phyloP scores from a whole-genome alignment of 2,113 vertebrate genomes.

The Apus apus region DNA sequence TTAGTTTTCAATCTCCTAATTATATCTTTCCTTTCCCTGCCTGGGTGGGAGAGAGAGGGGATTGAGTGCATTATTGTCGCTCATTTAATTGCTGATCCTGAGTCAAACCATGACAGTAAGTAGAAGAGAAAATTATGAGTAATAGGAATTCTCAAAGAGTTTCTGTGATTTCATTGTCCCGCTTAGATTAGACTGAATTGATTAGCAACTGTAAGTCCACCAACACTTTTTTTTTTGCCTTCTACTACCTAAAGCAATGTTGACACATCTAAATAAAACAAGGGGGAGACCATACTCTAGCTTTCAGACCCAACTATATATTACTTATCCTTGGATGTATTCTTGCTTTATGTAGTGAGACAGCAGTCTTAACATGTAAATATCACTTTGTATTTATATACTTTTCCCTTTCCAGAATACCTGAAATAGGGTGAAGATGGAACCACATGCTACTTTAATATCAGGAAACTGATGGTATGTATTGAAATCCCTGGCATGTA shows the following conservation, averaged over 20 bases:
- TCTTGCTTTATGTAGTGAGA: background rate
- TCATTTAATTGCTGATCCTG: no score
- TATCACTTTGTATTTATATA: background rate
- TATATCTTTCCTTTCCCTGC: no score
- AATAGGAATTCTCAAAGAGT: background rate
- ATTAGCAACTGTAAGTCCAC: background rate
- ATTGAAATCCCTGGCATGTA: background rate
- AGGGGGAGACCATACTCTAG: background rate
- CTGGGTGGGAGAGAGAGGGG: no score
- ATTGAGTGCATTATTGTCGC: no score
- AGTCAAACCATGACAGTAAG: no score
- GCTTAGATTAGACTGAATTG: background rate
- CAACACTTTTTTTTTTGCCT: background rate
- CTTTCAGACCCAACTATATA: background rate
- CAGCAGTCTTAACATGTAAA: background rate
- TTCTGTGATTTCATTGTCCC: background rate
- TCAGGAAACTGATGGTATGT: fast-evolving
- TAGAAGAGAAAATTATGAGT: background rate
- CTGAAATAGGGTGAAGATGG: background rate
- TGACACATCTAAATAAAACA: background rate
- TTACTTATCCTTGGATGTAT: background rate
- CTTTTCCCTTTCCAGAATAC: background rate
- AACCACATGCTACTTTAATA: background rate
- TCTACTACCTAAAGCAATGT: background rate
- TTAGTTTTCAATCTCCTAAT: no score